These are phyloP conservation scores for Ambastaia sidthimunki DNA, from an alignment of 2,797 vertebrate species.

Conservation along the genomic window DNA sequence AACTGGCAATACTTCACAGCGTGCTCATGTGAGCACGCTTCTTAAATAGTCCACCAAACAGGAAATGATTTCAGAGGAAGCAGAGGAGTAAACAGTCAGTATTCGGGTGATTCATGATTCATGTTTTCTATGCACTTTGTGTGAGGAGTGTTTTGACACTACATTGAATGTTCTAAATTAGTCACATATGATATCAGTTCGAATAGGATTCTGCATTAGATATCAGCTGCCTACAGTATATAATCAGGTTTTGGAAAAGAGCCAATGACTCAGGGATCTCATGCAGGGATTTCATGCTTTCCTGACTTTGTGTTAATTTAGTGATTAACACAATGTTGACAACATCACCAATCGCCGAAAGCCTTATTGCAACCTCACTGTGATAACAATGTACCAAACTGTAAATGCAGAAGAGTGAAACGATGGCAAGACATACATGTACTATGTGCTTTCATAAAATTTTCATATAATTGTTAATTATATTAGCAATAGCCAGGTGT, in stretches of 20 bases:
- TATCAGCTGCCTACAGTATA: background rate
- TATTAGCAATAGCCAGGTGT: background rate
- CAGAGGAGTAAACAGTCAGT: too few species aligned
- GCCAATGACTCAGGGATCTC: too few species aligned
- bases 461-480: too few species aligned
- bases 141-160: too few species aligned
- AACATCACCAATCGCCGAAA: background rate
- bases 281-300: background rate
- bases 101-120: too few species aligned
- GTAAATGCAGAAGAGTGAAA: background rate
- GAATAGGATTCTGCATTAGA: background rate
- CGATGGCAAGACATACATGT: background rate
- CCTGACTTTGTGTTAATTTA: background rate
- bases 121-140: too few species aligned
- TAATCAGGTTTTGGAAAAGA: background rate
- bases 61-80: too few species aligned
- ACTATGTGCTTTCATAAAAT: background rate
- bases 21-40: too few species aligned
- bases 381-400: background rate
- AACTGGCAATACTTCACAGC: too few species aligned
- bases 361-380: background rate
- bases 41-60: too few species aligned
- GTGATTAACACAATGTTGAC: background rate
- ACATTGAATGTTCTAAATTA: background rate
- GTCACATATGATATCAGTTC: background rate